phyloP scores from a whole-genome alignment of 2,113 vertebrate genomes.

The Ascaphus truei region DNA sequence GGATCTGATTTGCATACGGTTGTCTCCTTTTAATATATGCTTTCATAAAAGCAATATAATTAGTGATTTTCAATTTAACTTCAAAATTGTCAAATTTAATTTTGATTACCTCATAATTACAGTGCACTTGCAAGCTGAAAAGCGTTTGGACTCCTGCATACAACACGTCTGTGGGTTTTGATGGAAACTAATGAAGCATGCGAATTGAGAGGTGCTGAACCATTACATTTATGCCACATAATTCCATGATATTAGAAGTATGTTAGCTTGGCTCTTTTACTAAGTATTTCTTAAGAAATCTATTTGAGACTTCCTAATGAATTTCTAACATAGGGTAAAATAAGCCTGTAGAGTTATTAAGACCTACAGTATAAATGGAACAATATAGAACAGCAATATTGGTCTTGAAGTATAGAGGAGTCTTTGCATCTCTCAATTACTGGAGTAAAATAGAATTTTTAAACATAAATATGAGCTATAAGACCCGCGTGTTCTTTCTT shows the following conservation, averaged over 20 bases:
- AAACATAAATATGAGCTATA: no score
- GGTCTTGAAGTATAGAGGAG: no score
- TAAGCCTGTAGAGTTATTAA: conserved; percentile 32
- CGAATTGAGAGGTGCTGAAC: conserved; percentile 49
- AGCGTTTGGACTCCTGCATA: conserved; percentile 43
- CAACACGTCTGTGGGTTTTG: conserved; percentile 46
- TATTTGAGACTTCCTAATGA: conserved; percentile 39
- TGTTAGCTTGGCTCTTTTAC: conserved; percentile 44
- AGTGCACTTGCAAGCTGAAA: conserved; percentile 45
- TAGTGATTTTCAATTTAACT: conserved; percentile 62
- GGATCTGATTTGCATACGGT: conserved; percentile 56
- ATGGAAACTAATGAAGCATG: conserved; percentile 56
- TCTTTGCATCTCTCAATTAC: no score
- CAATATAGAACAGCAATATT: neutral
- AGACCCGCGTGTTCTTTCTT: no score
- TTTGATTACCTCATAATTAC: conserved; percentile 61
- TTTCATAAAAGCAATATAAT: conserved; percentile 59
- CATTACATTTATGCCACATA: conserved; percentile 50
- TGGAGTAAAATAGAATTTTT: no score
- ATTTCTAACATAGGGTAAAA: conserved; percentile 6
- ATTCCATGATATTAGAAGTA: conserved; percentile 53
- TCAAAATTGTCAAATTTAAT: conserved; percentile 56
- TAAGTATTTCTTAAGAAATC: conserved; percentile 45
- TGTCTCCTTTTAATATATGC: conserved; percentile 54
- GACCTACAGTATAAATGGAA: neutral